Percentiles rank a stretch among this genome's conserved stretches.
These are phyloP conservation scores for Drosophila melanosoma DNA, from an alignment of 2,888 invertebrate species.

Conservation along the genomic window DNA sequence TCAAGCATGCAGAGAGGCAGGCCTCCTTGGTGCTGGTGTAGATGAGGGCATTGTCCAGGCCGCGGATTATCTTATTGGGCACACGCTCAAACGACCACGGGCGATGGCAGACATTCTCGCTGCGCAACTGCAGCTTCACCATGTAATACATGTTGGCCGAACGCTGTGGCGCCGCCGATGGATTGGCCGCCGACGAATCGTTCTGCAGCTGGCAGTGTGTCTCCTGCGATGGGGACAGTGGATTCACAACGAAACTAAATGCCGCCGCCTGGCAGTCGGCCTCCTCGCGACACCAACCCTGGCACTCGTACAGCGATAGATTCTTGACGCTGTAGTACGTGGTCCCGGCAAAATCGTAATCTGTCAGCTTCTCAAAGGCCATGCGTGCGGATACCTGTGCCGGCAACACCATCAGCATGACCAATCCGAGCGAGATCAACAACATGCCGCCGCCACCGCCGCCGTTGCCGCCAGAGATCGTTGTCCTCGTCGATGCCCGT, in stretches of 20 bases:
- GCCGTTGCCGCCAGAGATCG: constrained; percentile 30
- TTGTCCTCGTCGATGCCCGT: constrained; percentile 14
- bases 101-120: constrained; percentile 95
- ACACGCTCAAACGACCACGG: constrained; percentile 98
- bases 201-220: constrained; percentile 96
- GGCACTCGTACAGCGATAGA: constrained; percentile 96
- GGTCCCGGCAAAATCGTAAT: constrained; percentile 95
- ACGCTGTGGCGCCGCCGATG: constrained; percentile 92
- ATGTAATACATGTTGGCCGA: constrained; percentile 97
- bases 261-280: constrained; percentile 96
- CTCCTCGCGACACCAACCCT: constrained; percentile 97
- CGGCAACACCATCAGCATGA: constrained; percentile 54
- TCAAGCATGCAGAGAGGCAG: constrained; percentile 95
- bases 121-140: constrained; percentile 94
- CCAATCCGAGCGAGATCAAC: constrained; percentile 34
- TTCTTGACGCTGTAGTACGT: constrained; percentile 97
- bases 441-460: constrained; percentile 32
- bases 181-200: constrained; percentile 96
- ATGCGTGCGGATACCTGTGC: constrained; percentile 88
- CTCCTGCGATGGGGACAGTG: constrained; percentile 95
- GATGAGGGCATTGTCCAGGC: constrained; percentile 95
- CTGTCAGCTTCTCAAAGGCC: constrained; percentile 97
- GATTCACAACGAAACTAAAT: constrained; percentile 97
- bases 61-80: constrained; percentile 95
- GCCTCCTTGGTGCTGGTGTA: constrained; percentile 98